Base-by-base conservation (phyloP, 2,797 vertebrate genomes). In the Micrastur ruficollis region DNA sequence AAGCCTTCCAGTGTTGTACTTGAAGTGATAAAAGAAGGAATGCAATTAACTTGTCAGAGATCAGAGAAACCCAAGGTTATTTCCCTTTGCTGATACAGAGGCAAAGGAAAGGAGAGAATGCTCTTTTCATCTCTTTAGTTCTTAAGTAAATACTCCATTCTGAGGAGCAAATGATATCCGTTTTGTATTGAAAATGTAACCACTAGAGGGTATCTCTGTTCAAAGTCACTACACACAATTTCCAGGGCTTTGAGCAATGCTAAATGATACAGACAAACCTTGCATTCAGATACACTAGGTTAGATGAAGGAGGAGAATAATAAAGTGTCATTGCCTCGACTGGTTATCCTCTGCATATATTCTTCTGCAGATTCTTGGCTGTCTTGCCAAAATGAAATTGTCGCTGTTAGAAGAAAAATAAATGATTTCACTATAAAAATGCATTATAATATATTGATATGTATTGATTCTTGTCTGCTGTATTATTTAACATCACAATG, bases 201-300 rank as follows among this genome's bases (percentile, higher is more conserved):
- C 96, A 97, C 96, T 96, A 96, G 96, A 98, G 95, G 97, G 93
- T 97, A 88, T 74, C 94, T 98, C 62, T 74, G 47, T 89, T 95
- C 91, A 91, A 97, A 97, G 49, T 83, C 89, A 86, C 49, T 42
- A 19, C 32, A 25, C 42, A 31, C 10, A 46, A 66, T 76, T 59
- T 84, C 40, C 56, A 88, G 47, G 26, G 65, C 81, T 91, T 78
- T 46, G 14, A 46, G 62, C 14, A 84, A n/a, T 18, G 25, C 31
- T 68, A 71, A 80, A 79, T 53, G 47, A 81, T n/a, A 62, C 14
- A 36, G 81, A 49, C 5, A 75, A 67, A 90, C 55, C 56, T 58
- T 90, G 26, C 6, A 42, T 44, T 70, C 25, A 61, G 89, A 89
- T 67, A 36, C 26, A 66, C 6, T 34, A 40, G 53, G 38, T 90